phyloP scores from a whole-genome alignment of 1,140 invertebrate genomes.

The Philopotamus ludificatus region DNA sequence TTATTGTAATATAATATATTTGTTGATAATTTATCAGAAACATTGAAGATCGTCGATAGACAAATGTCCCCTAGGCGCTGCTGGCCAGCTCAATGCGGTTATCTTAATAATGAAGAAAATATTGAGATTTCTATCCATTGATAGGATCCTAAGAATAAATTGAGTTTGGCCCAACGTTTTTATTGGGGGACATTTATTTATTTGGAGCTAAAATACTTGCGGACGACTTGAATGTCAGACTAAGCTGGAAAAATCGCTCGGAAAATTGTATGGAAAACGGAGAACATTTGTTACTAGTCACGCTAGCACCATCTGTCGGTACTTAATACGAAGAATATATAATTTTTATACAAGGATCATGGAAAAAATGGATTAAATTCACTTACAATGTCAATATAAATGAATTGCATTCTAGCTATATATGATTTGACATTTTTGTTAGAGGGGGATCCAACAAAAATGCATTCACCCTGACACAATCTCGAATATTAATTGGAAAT shows the following conservation, averaged over 20 bases:
- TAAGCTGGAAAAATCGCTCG: constrained; percentile 36
- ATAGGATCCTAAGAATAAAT: constrained; percentile 39
- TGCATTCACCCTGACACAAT: no score
- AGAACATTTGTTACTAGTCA: constrained; percentile 18
- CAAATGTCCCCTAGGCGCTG: not conserved
- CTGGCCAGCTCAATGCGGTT: constrained; percentile 22
- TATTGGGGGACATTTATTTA: constrained; percentile 39
- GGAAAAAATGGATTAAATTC: no score
- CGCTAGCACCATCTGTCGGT: constrained; percentile 23
- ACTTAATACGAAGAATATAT: constrained; percentile 11
- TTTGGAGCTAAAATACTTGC: constrained; percentile 8
- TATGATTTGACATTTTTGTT: no score
- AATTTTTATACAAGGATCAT: no score
- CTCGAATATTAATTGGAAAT: no score
- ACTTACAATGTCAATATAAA: no score
- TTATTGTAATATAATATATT: no score
- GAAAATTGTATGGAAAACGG: constrained; percentile 35
- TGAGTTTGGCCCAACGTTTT: constrained; percentile 38
- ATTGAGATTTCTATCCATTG: constrained; percentile 33
- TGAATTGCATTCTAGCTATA: no score
- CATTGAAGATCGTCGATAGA: not conserved
- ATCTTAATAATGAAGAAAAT: constrained; percentile 38
- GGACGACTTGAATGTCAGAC: constrained; percentile 8
- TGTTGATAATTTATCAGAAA: no score
- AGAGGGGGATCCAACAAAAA: no score